phyloP scores from a whole-genome alignment of 2,113 vertebrate species.

The Alces alces region DNA sequence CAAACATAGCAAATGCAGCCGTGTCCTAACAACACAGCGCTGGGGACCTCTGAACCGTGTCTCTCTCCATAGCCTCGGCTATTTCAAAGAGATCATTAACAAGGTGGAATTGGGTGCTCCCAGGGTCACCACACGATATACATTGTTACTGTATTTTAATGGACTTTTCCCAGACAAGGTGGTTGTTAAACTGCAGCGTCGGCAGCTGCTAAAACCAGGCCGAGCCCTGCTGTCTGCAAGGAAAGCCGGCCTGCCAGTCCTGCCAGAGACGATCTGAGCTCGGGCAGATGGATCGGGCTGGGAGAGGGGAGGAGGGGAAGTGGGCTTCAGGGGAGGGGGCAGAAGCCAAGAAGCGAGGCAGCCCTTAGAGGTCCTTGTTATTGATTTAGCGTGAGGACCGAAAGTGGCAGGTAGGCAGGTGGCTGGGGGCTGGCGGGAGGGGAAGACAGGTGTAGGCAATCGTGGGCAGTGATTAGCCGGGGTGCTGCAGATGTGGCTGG shows the following conservation, averaged over 20 bases:
- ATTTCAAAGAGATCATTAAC: slow-evolving; percentile 72
- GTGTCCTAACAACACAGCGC: not conserved
- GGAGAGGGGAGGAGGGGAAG: not conserved
- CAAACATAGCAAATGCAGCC: slow-evolving; percentile 37
- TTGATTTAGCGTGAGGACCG: slow-evolving; percentile 58
- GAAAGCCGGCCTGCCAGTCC: not conserved
- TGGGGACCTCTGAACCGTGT: slow-evolving; percentile 36
- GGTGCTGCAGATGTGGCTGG: slow-evolving; percentile 45
- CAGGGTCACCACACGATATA: slow-evolving; percentile 67
- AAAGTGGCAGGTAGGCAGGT: slow-evolving; percentile 67
- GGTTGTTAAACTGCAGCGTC: slow-evolving; percentile 55
- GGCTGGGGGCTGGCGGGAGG: not conserved
- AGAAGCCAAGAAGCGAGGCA: not conserved
- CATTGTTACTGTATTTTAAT: slow-evolving; percentile 70
- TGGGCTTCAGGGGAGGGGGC: not conserved
- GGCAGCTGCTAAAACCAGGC: slow-evolving; percentile 23
- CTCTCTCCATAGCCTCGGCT: not conserved
- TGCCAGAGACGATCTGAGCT: not conserved
- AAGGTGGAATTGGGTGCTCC: slow-evolving; percentile 61
- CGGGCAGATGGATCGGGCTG: not conserved
- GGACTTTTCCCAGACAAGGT: slow-evolving; percentile 45
- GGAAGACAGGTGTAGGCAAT: slow-evolving; percentile 44
- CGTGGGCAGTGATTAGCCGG: not conserved
- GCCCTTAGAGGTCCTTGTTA: slow-evolving; percentile 46
- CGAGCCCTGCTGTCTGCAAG: not conserved